A percentile compares a stretch with the other conserved stretches of the same genome.
These are phyloP conservation scores for Melipona bicolor DNA, from an alignment of 2,888 invertebrate genomes.

Conservation along the genomic window DNA sequence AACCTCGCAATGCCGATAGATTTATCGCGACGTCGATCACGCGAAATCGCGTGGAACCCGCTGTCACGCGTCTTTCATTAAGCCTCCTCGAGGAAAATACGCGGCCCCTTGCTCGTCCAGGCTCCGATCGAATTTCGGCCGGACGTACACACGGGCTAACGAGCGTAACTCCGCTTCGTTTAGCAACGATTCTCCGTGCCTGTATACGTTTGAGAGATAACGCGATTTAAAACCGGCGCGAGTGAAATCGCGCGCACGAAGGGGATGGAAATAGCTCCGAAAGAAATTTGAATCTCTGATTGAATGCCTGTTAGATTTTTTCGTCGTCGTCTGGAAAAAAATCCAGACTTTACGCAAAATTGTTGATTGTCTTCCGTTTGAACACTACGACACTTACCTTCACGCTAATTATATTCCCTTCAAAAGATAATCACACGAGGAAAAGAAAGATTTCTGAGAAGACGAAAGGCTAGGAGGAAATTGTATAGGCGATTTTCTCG, in stretches of 20 bases:
- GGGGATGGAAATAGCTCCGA: background rate
- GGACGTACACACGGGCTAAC: background rate
- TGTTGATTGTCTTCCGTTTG: background rate
- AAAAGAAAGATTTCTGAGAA: no score
- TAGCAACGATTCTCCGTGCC: background rate
- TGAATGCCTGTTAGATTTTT: background rate
- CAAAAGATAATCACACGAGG: no score
- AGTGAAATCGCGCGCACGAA: background rate
- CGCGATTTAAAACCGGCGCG: background rate
- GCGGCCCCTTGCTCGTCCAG: background rate
- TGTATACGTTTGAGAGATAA: background rate
- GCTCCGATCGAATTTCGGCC: background rate
- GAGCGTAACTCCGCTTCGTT: background rate
- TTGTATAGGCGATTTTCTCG: no score
- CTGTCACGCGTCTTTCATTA: conserved; percentile 10
- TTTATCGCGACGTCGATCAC: conserved; percentile 61
- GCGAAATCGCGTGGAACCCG: conserved; percentile 15
- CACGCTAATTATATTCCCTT: no score
- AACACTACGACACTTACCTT: no score
- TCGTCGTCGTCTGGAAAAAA: background rate
- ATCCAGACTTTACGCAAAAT: no score
- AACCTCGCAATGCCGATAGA: conserved; percentile 63
- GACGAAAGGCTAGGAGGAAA: no score
- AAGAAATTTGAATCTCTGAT: conserved; percentile 12
- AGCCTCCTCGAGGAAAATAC: background rate